These are phyloP conservation scores for Anoura caudifer DNA, from an alignment of 2,113 vertebrate genomes.

Conservation along the genomic window DNA sequence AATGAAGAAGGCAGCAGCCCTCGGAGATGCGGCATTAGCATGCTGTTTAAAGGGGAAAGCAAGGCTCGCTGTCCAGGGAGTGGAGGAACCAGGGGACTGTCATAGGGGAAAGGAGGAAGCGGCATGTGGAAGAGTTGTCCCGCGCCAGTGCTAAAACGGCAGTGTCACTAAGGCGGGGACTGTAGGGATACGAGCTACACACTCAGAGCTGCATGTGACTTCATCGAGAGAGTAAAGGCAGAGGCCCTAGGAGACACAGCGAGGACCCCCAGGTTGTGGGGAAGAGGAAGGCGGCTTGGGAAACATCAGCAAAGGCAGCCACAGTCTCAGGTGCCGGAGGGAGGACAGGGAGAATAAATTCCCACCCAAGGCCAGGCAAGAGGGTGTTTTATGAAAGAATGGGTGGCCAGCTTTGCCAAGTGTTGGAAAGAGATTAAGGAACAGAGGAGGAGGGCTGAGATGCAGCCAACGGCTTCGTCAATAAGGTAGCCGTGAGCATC, in stretches of 20 bases:
- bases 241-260: background rate
- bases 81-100: background rate
- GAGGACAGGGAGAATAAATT: accelerated
- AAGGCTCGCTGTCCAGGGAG: background rate
- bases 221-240: background rate
- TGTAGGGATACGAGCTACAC: background rate
- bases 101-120: background rate
- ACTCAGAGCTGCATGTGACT: background rate
- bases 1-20: background rate
- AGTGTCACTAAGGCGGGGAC: background rate
- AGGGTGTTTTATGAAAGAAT: background rate
- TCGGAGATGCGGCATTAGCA: background rate
- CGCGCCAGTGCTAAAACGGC: background rate
- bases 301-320: background rate
- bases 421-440: background rate
- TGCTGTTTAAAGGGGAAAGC: background rate
- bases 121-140: background rate
- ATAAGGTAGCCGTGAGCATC: background rate
- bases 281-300: background rate
- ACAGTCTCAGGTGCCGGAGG: no score
- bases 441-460: background rate
- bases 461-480: background rate
- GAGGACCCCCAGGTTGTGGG: background rate
- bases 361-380: background rate
- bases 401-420: background rate